Base-by-base conservation (phyloP, 2,113 vertebrate genomes). In the Lipophrys pholis region DNA sequence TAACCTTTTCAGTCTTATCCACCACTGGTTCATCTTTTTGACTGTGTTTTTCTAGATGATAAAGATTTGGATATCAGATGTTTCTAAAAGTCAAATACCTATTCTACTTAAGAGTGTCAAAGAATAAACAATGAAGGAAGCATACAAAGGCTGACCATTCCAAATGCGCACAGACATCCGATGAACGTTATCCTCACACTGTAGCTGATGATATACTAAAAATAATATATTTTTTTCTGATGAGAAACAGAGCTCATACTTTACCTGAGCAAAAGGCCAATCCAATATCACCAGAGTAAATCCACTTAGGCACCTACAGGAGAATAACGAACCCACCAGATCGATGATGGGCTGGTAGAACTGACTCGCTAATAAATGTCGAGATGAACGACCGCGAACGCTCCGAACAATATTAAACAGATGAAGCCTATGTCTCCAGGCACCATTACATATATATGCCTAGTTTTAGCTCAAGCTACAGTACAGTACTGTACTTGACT, bases 221-320 rank as follows among this genome's bases (percentile, higher is more conserved):
- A 30, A 4, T 2, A 30, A 30, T 30, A 30, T 30, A 30, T 30
- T 2, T 30, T n/a, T 30, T 30, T 30, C 21, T 30, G 21, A 30
- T 30, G 21, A 30, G 21, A 30, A 30, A 30, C 21, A 30, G 21
- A 30, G 21, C 21, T 30, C 21, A 30, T 50, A 82, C 73, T 53
- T 73, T 81, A 90, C 87, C 89, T 86, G 52, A 7, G 5, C 1
- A 56, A 51, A 38, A 50, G 12, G 53, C 15, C 17, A 43, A 17
- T 41, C 69, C 52, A 55, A 49, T 2, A 16, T 40, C 51, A 71
- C 16, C 8, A 7, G 7, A 52, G 41, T 35, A 5, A 9, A 65
- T 83, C 66, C 60, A 54, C 17, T 38, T 2, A 45, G 64, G 41
- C 11, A 2, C 54, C 68, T 69, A 53, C 14, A 11, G 36, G 17